phyloP scores from a whole-genome alignment of 2,797 vertebrate species.

The Botia almorhae region DNA sequence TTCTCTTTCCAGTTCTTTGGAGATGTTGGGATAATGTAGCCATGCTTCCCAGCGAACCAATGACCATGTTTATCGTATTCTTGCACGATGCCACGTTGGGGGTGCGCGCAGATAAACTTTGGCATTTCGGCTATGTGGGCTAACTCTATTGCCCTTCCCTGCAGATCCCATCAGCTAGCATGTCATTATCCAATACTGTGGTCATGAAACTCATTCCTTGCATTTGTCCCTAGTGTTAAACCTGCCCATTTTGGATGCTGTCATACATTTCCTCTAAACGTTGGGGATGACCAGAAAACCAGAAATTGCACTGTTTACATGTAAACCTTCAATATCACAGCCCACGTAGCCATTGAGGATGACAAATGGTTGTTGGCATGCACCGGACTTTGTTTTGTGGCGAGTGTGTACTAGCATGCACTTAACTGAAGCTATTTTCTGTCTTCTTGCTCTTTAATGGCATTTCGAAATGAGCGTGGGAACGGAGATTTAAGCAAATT shows the following conservation, averaged over 20 bases:
- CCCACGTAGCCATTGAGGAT: conserved; percentile 72
- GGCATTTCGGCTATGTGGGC: conserved; percentile 67
- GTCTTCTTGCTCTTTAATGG: conserved; percentile 66
- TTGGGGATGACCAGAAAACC: conserved; percentile 81
- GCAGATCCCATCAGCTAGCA: conserved; percentile 69
- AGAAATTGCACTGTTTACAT: conserved; percentile 82
- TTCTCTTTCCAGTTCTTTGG: conserved; percentile 66
- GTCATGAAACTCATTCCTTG: conserved; percentile 76
- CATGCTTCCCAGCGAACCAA: conserved; percentile 56
- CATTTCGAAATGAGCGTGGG: conserved; percentile 61
- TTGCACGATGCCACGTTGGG: conserved; percentile 45
- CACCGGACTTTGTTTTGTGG: conserved; percentile 75
- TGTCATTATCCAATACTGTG: conserved; percentile 82
- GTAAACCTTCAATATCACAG: conserved; percentile 78
- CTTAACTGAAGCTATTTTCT: conserved; percentile 70
- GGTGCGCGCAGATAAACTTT: conserved; percentile 58
- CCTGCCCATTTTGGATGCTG: conserved; percentile 80
- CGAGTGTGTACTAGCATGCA: conserved; percentile 69
- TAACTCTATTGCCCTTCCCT: conserved; percentile 68
- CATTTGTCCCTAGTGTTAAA: conserved; percentile 82
- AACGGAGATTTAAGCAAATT: conserved; percentile 67
- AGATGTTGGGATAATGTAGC: conserved; percentile 69
- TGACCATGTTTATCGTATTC: conserved; percentile 25
- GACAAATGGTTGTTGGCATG: conserved; percentile 75
- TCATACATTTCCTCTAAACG: conserved; percentile 76